Evolutionary conservation across 2,113 vertebrate genomes (phyloP).

Genomic region (Gnathonemus longibarbis): DNA sequence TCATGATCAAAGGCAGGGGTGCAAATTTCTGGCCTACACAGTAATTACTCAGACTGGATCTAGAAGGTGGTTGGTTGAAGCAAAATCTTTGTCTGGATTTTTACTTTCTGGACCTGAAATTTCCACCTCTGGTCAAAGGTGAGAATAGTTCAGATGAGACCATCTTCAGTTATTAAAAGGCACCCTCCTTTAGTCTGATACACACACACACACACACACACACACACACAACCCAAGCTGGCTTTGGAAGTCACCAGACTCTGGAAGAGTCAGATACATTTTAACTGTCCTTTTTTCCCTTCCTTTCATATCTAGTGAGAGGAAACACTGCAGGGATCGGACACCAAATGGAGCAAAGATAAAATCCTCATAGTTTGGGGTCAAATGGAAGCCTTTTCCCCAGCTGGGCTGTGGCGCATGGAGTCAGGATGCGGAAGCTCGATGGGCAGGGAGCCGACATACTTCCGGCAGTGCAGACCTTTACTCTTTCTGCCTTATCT

Average conservation of each 20-base stretch:
- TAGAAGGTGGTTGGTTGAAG: neutral
- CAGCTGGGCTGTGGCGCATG: neutral
- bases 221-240: neutral
- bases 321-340: neutral
- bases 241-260: neutral
- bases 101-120: neutral
- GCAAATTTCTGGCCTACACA: neutral
- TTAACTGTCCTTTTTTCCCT: neutral
- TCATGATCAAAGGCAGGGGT: neutral
- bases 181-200: neutral
- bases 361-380: neutral
- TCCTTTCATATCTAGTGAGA: neutral
- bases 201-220: neutral
- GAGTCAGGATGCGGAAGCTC: neutral
- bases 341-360: neutral
- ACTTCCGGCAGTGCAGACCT: neutral
- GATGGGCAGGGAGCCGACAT: neutral
- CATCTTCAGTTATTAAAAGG: neutral
- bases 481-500: neutral
- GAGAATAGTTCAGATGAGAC: neutral
- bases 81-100: neutral
- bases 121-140: neutral
- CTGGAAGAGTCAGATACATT: neutral
- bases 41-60: neutral
- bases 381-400: neutral